Conservation (phyloP, 2,888 invertebrate species). For the Zaprionus obscuricornis region DNA sequence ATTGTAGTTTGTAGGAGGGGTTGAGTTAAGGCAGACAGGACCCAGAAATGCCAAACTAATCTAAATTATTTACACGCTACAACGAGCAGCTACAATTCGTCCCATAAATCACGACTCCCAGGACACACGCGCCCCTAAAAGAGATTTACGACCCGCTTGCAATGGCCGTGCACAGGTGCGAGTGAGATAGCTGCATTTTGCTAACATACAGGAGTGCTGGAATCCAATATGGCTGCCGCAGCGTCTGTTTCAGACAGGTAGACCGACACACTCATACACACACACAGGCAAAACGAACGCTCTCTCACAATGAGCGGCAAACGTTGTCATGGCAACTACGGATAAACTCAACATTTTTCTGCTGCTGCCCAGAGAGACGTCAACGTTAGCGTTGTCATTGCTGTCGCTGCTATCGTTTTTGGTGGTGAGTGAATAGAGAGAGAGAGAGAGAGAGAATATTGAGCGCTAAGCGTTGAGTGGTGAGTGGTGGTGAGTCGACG, state of each 20-base stretch:
- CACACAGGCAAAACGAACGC: constrained; percentile 37
- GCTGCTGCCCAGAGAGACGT: constrained; percentile 9
- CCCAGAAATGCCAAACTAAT: constrained; percentile 67
- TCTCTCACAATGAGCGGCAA: constrained; percentile 15
- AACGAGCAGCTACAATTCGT: constrained; percentile 74
- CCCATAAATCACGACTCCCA: constrained; percentile 77
- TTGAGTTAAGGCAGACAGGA: constrained; percentile 16
- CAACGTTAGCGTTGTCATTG: constrained; percentile 1
- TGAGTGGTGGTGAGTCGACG: constrained; percentile 68
- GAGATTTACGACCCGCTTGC: constrained; percentile 71
- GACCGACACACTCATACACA: constrained; percentile 36
- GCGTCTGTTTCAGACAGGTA: constrained; percentile 69
- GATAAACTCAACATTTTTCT: constrained; percentile 16
- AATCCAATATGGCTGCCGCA: constrained; percentile 81
- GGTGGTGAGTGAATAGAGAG: background rate
- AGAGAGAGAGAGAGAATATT: constrained; percentile 3
- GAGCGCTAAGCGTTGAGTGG: constrained; percentile 20
- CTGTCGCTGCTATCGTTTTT: constrained; percentile 8
- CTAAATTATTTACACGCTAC: constrained; percentile 77
- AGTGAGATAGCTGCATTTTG: constrained; percentile 58
- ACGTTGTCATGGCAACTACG: constrained; percentile 67
- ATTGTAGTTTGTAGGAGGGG: constrained; percentile 3
- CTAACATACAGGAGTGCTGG: constrained; percentile 76
- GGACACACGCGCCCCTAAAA: constrained; percentile 78
- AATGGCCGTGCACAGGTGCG: constrained; percentile 44